Evolutionary conservation across 1,140 invertebrate species (phyloP), one percentile per base, ranked within the genome.

Genomic region (Drosophila ohnishii): DNA sequence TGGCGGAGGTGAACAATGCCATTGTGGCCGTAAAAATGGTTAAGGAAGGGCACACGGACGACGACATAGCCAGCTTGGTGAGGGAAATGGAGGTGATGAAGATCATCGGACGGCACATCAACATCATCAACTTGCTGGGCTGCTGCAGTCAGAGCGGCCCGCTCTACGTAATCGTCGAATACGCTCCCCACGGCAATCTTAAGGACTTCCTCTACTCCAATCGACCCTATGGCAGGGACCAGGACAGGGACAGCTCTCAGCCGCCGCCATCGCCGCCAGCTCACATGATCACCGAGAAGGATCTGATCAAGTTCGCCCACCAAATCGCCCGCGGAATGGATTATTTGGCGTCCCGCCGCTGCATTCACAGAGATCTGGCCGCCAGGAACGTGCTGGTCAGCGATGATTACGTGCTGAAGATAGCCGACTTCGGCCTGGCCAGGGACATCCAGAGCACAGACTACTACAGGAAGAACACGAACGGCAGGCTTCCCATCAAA

Each of bases 41-140:
- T n/a, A 99, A 99, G 95, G 97, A 99, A 92, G 97, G 97, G n/a
- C 98, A 99, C 89, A 98, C 97, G 0, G 98, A 99, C 87, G 94
- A 96, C n/a, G 98, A 99, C 90, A 96, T 99, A 94, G 97, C 97
- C 93, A 98, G 99, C 83, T 91, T 99, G 39, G 97, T 99, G 1
- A 96, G 97, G 0, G 99, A 99, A 92, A 99, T 99, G 97, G 98
- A 99, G 89, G 97, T 99, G 93, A 99, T 99, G 98, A 99, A 99
- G 91, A 96, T 97, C 93, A 99, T 99, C 48, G 98, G 98, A 8
- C 96, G 97, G 64, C 98, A 99, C 90, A 96, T 96, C 34, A 99
- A 99, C 90, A 99, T 99, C 50, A 99, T 99, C 79, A 98, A 98
- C 91, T 92, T 99, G 2, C 91, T 99, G 11, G 99, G 98, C 1